Conservation (phyloP, 92 coral and sea anemone genomes). For the Zoanthus sociatus region DNA sequence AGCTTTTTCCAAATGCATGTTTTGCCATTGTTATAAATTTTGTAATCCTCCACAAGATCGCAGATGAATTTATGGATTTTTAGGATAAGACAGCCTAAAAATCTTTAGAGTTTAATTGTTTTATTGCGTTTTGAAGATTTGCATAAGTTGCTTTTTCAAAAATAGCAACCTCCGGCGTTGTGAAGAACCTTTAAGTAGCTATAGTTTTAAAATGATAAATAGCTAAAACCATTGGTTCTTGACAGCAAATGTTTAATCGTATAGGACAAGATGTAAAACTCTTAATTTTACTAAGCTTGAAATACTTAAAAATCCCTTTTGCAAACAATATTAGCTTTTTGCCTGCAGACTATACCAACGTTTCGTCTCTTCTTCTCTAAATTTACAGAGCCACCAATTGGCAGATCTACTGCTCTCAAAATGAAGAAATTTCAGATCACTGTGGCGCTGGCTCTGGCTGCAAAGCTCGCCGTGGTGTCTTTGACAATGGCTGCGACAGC, state of each 20-base stretch:
- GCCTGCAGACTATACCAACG: not conserved
- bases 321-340: not conserved
- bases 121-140: no score
- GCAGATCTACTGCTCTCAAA: not conserved
- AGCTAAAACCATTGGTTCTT: not conserved
- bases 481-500: not conserved
- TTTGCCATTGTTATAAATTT: not conserved
- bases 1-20: not conserved
- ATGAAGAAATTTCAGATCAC: not conserved
- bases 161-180: constrained; percentile 26
- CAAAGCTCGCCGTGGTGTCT: not conserved
- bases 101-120: not conserved
- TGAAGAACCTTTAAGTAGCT: constrained; percentile 8
- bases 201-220: not conserved
- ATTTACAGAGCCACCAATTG: not conserved
- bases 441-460: not conserved
- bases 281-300: not conserved
- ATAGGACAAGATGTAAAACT: not conserved
- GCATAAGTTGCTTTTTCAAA: not conserved
- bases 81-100: not conserved
- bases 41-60: not conserved
- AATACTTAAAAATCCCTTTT: not conserved
- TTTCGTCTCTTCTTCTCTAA: not conserved
- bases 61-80: not conserved
- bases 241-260: not conserved